Percentiles rank a stretch among this genome's conserved stretches.
Evolutionary conservation across 1,140 invertebrate genomes (phyloP).

Genomic region (Batillaria attramentaria): DNA sequence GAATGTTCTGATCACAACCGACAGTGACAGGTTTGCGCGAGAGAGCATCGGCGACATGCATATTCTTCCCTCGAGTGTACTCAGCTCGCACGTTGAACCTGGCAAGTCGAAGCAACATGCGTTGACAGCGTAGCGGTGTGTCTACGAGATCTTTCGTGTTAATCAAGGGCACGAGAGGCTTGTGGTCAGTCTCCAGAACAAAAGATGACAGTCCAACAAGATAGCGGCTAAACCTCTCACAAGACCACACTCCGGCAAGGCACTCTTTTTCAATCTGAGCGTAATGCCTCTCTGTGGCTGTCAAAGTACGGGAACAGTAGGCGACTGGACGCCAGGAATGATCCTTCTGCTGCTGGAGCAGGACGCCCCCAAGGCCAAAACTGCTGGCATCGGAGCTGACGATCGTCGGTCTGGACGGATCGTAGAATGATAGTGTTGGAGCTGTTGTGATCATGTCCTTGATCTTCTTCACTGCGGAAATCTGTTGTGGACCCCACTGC

Average conservation of each 20-base stretch:
- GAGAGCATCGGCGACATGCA: slow-evolving; percentile 38
- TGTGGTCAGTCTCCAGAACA: slow-evolving; percentile 60
- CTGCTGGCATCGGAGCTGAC: slow-evolving; percentile 42
- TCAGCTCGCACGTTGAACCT: slow-evolving; percentile 33
- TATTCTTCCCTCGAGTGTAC: slow-evolving; percentile 39
- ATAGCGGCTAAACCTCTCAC: slow-evolving; percentile 74
- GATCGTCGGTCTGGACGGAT: slow-evolving; percentile 24
- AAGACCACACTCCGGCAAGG: slow-evolving; percentile 72
- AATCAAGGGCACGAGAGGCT: slow-evolving; percentile 58
- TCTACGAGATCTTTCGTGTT: slow-evolving; percentile 37
- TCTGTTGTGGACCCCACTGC: slow-evolving; percentile 31
- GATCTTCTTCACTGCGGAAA: slow-evolving; percentile 7
- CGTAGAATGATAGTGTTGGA: slow-evolving; percentile 5
- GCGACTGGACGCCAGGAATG: slow-evolving; percentile 60
- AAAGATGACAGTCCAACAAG: slow-evolving; percentile 65
- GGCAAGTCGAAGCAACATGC: slow-evolving; percentile 42
- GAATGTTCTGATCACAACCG: slow-evolving; percentile 72
- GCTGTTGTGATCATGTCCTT: no score
- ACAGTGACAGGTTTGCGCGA: slow-evolving; percentile 47
- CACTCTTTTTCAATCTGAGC: slow-evolving; percentile 75
- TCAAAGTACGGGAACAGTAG: slow-evolving; percentile 71
- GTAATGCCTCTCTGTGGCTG: slow-evolving; percentile 71
- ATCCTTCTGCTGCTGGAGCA: slow-evolving; percentile 41
- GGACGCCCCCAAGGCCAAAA: slow-evolving; percentile 45
- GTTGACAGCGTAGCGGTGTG: slow-evolving; percentile 37